Evolutionary conservation across 2,888 invertebrate genomes (phyloP).

Genomic region (Didymodactylos carnosus): DNA sequence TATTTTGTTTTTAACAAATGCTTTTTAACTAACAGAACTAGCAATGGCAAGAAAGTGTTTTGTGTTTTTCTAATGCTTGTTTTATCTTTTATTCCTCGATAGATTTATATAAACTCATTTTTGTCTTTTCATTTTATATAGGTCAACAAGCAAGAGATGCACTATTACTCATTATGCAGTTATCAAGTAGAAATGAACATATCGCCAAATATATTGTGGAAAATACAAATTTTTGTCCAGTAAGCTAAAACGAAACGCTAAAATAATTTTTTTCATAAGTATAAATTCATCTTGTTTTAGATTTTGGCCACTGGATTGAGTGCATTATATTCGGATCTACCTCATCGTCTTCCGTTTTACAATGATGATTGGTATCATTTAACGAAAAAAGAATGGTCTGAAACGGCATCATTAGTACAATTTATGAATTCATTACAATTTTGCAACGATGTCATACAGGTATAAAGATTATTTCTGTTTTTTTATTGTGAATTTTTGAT

Average conservation of each 20-base stretch:
- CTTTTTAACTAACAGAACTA: too few relatives aligned
- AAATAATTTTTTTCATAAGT: neutral
- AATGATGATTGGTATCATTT: constrained; percentile 33
- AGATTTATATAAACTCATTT: too few relatives aligned
- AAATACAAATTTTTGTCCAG: constrained; percentile 74
- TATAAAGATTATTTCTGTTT: constrained; percentile 17
- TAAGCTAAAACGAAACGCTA: constrained; percentile 31
- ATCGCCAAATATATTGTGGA: constrained; percentile 65
- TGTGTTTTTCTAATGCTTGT: neutral
- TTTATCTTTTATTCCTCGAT: neutral
- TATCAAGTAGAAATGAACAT: constrained; percentile 61
- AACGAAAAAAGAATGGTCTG: constrained; percentile 60
- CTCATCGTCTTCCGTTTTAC: constrained; percentile 39
- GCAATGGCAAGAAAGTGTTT: too few relatives aligned
- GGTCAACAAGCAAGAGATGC: constrained; percentile 82
- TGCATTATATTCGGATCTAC: constrained; percentile 74
- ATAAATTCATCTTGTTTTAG: constrained; percentile 23
- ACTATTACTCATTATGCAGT: constrained; percentile 64
- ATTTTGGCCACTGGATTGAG: constrained; percentile 60
- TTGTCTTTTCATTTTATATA: neutral
- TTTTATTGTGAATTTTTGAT: too few relatives aligned
- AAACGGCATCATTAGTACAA: constrained; percentile 60
- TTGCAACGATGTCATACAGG: constrained; percentile 81
- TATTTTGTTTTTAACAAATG: too few relatives aligned
- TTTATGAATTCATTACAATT: constrained; percentile 85